Evolutionary conservation across 2,113 vertebrate genomes (phyloP).

Genomic region (Mellivora capensis): DNA sequence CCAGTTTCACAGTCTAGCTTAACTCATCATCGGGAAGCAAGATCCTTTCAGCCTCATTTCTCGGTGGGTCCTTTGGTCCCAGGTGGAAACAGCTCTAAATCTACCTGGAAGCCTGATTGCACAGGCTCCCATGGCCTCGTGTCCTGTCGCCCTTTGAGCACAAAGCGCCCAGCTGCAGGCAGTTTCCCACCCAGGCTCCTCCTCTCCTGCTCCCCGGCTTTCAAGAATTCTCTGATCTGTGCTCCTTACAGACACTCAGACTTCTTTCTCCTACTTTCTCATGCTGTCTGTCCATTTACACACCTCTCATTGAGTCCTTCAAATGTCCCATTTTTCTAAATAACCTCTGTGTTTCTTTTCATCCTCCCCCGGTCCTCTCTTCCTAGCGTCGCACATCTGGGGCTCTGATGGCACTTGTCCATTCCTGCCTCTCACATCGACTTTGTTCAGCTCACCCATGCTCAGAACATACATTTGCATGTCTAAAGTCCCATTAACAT

Average conservation of each 20-base stretch:
- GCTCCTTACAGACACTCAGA: not conserved
- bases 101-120: not conserved
- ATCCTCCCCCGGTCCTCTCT: not conserved
- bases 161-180: not conserved
- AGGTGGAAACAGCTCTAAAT: slow-evolving; percentile 13
- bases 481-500: slow-evolving; percentile 56
- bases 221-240: slow-evolving; percentile 37
- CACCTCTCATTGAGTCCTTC: slow-evolving; percentile 9
- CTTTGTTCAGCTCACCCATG: slow-evolving; percentile 43
- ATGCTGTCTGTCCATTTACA: slow-evolving; percentile 17
- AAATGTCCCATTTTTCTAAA: slow-evolving; percentile 27
- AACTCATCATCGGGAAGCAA: not conserved
- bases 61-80: not conserved
- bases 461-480: slow-evolving; percentile 54
- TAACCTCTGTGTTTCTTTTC: slow-evolving; percentile 8
- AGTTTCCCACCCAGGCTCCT: not conserved
- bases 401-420: slow-evolving; percentile 20
- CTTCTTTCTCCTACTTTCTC: slow-evolving; percentile 16
- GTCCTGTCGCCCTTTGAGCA: not conserved
- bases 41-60: not conserved
- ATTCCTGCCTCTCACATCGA: not conserved
- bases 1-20: not conserved
- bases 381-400: slow-evolving; percentile 24
- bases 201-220: not conserved
- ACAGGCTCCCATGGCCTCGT: not conserved